phyloP scores from a whole-genome alignment of 2,888 invertebrate genomes.

The Lepidochitona cinerea region DNA sequence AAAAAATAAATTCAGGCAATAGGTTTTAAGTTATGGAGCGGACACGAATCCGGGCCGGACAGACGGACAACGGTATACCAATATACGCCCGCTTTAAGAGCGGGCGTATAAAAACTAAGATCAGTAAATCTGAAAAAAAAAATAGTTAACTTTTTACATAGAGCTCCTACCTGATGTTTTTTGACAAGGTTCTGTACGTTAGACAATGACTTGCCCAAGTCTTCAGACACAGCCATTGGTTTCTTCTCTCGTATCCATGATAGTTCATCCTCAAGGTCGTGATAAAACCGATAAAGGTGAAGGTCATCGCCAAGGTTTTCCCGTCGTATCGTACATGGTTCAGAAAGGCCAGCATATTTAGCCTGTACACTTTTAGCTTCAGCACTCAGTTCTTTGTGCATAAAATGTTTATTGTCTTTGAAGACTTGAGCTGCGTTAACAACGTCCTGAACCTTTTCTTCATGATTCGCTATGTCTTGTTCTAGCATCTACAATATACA shows the following conservation, averaged over 20 bases:
- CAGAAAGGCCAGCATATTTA: conserved; percentile 85
- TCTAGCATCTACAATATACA: conserved; percentile 77
- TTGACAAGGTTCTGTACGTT: conserved; percentile 92
- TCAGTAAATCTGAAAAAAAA: too few relatives aligned
- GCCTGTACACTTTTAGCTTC: conserved; percentile 75
- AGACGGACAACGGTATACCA: too few relatives aligned
- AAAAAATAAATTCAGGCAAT: too few relatives aligned
- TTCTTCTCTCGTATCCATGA: conserved; percentile 90
- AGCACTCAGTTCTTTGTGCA: conserved; percentile 87
- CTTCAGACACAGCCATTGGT: conserved; percentile 79
- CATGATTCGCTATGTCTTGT: conserved; percentile 86
- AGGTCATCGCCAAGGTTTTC: conserved; percentile 94
- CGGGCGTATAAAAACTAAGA: too few relatives aligned
- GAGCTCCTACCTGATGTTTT: conserved; percentile 81
- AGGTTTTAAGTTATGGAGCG: too few relatives aligned
- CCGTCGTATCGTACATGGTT: conserved; percentile 90
- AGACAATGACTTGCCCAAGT: conserved; percentile 78
- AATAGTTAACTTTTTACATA: too few relatives aligned
- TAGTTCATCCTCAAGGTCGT: conserved; percentile 93
- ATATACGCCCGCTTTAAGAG: too few relatives aligned
- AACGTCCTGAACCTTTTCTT: conserved; percentile 79
- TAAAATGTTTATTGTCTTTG: conserved; percentile 86
- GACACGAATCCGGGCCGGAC: too few relatives aligned
- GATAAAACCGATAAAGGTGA: conserved; percentile 87
- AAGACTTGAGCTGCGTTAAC: conserved; percentile 86